Evolutionary conservation across 2,888 invertebrate genomes (phyloP), one percentile per base, ranked within the genome.

Genomic region (Camponotus fellah): DNA sequence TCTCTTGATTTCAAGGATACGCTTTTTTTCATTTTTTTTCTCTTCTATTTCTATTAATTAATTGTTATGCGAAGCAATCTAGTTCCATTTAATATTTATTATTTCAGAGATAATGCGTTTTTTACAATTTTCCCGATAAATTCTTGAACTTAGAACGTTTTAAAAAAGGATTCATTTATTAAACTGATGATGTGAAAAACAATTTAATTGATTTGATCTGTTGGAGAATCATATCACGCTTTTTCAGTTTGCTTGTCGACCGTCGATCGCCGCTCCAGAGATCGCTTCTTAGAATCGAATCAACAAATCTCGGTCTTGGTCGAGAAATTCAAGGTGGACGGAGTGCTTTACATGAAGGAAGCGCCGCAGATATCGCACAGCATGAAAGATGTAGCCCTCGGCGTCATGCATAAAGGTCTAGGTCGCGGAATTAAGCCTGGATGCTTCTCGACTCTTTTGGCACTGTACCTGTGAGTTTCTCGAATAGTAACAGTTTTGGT

Each of bases 211-310:
- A 69, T 21, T 68, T 53, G 21, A 26, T n/a, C n/a, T 60, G 8
- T 72, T n/a, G 12, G 4, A n/a, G 8, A 40, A 17, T 37, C 53
- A 17, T 53, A 34, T 6, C 2, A n/a, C 5, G 5, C 2, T 86
- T 81, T 94, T 95, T 68, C 93, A 97, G 97, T 98, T 76, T 97
- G 97, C 89, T 94, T 98, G 68, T 97, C 97, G 2, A 97, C 97
- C 0, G 97, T 97, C 8, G 97, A 97, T 93, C 95, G 97, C 17
- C 96, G 97, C 69, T 98, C 99, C 0, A 96, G 99, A 17, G 99
- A 99, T 93, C 96, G 99, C 37, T 99, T 99, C 93, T 96, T 98
- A 64, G 98, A 99, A 93, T 99, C 99, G 0, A 98, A 98, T 93
- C 98, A 98, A 91, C 99, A 99, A 95, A 99, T 99, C 89, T 97